These are phyloP conservation scores for Cheilosia urbana DNA, from an alignment of 2,888 invertebrate genomes.

Conservation along the genomic window DNA sequence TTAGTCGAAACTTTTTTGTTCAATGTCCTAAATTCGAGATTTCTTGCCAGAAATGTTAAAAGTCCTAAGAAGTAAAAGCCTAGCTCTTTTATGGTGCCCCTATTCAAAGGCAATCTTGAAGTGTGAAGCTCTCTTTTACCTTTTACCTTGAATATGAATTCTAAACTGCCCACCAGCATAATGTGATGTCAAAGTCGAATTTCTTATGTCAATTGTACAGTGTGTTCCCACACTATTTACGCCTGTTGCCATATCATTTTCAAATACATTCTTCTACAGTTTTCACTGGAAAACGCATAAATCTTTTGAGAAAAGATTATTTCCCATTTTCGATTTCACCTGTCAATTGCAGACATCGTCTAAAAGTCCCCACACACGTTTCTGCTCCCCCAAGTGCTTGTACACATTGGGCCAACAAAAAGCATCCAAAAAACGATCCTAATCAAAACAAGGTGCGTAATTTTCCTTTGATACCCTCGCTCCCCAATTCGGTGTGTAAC, in stretches of 20 bases:
- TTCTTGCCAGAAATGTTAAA: too few species aligned
- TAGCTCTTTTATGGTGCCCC: too few species aligned
- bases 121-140: too few species aligned
- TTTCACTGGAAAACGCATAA: constrained; percentile 18
- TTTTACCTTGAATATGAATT: too few species aligned
- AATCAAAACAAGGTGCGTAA: constrained; percentile 42
- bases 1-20: too few species aligned
- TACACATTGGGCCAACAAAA: background rate
- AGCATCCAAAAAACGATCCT: constrained; percentile 35
- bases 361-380: constrained; percentile 4
- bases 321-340: background rate
- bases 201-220: too few species aligned
- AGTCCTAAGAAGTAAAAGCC: too few species aligned
- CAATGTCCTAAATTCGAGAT: too few species aligned
- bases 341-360: constrained; percentile 26
- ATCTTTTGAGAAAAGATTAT: background rate
- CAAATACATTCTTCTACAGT: background rate
- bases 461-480: constrained; percentile 13
- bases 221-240: background rate
- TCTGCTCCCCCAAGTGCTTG: background rate
- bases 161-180: too few species aligned
- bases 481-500: background rate
- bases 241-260: background rate
- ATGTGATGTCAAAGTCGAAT: too few species aligned
- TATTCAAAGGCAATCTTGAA: too few species aligned